A percentile compares a stretch with the other conserved stretches of the same genome.
Evolutionary conservation across 2,888 invertebrate species (phyloP).

Genomic region (Cataglyphis rosenhaueri): DNA sequence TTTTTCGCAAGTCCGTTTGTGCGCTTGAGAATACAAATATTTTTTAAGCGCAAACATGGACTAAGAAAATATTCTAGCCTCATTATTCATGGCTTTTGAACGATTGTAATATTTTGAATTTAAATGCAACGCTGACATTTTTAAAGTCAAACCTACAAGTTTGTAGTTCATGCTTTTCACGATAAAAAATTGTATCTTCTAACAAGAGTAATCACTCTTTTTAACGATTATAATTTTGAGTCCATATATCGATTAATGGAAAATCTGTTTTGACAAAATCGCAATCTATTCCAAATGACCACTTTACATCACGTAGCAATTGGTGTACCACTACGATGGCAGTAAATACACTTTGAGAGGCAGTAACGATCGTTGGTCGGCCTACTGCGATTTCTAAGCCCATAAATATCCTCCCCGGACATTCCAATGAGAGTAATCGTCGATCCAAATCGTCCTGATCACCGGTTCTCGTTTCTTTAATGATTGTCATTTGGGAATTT

Average conservation of each 20-base stretch:
- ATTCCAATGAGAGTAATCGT: slow-evolving; percentile 62
- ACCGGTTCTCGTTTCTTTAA: slow-evolving; percentile 59
- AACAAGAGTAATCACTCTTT: not conserved
- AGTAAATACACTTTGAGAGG: slow-evolving; percentile 68
- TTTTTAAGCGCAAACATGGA: not conserved
- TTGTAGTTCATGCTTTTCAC: not conserved
- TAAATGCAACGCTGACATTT: not conserved
- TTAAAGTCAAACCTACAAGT: not conserved
- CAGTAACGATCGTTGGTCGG: slow-evolving; percentile 71
- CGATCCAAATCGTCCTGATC: slow-evolving; percentile 58
- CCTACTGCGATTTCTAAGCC: slow-evolving; percentile 66
- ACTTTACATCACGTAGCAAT: slow-evolving; percentile 36
- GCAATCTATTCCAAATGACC: slow-evolving; percentile 28
- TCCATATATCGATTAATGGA: not conserved
- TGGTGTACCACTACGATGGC: slow-evolving; percentile 11
- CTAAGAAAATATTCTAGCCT: slow-evolving; percentile 28
- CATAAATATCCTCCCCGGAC: slow-evolving; percentile 66
- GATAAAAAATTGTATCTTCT: not conserved
- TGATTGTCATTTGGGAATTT: slow-evolving; percentile 53
- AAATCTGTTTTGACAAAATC: not conserved
- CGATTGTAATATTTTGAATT: not conserved
- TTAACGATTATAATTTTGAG: not conserved
- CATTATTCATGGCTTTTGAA: not conserved
- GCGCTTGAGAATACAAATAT: slow-evolving; percentile 6
- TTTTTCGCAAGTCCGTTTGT: not conserved